These are phyloP conservation scores for Endotricha flammealis DNA, from an alignment of 2,888 invertebrate species.

Conservation along the genomic window DNA sequence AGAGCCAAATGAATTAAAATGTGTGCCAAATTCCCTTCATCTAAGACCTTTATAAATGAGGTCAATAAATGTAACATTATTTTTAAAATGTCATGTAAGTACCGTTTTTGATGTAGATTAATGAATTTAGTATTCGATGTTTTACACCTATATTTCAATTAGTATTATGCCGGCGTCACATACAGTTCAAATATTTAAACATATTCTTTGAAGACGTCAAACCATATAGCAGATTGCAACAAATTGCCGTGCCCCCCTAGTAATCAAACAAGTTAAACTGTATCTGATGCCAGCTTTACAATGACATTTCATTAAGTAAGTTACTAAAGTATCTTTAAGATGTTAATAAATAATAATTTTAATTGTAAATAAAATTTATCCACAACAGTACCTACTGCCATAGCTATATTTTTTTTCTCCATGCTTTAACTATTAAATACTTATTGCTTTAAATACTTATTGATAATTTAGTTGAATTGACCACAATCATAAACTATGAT, in stretches of 20 bases:
- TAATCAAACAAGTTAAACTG: too few relatives aligned
- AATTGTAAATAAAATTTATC: conserved; percentile 5
- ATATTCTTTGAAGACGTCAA: too few relatives aligned
- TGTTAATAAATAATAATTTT: conserved; percentile 2
- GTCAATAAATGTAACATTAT: background rate
- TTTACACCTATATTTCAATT: conserved; percentile 25
- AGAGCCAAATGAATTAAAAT: conserved; percentile 22
- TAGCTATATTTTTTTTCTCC: background rate
- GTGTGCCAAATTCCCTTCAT: conserved; percentile 25
- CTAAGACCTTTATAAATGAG: background rate
- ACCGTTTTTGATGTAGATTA: conserved; percentile 10
- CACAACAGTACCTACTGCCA: conserved; percentile 4
- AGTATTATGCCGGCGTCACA: too few relatives aligned
- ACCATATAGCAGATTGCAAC: too few relatives aligned
- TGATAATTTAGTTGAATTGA: too few relatives aligned
- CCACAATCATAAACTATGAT: too few relatives aligned
- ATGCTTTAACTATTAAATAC: too few relatives aligned
- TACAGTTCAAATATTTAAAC: too few relatives aligned
- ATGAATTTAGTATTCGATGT: conserved; percentile 24
- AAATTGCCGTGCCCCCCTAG: too few relatives aligned
- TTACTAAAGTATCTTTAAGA: conserved; percentile 1
- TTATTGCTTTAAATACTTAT: too few relatives aligned
- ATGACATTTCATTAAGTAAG: conserved; percentile 9
- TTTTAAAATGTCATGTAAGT: conserved; percentile 2
- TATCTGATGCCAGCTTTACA: too few relatives aligned